These are phyloP conservation scores for Epinephelus fuscoguttatus DNA, from an alignment of 2,113 vertebrate genomes.

Conservation along the genomic window DNA sequence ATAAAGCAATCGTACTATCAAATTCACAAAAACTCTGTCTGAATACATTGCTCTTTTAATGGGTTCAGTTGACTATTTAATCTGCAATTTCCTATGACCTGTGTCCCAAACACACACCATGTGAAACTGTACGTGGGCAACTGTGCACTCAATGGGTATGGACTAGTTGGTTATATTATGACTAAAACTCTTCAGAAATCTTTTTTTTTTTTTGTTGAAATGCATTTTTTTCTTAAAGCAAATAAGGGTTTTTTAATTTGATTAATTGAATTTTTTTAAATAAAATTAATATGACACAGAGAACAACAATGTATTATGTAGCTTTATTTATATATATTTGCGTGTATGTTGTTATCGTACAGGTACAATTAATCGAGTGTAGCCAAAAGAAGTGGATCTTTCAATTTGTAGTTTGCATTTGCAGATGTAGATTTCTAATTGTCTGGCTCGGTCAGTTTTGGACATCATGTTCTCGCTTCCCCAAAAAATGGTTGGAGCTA, in stretches of 20 bases:
- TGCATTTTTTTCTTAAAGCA: neutral
- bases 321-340: neutral
- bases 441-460: constrained; percentile 42
- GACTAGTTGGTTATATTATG: too few relatives aligned
- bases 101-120: too few relatives aligned
- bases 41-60: too few relatives aligned
- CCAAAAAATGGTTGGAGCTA: constrained; percentile 35
- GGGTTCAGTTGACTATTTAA: too few relatives aligned
- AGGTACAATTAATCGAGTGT: constrained; percentile 6
- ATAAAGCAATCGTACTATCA: too few relatives aligned
- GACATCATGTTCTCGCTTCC: constrained; percentile 24
- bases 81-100: too few relatives aligned
- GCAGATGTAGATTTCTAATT: constrained; percentile 23
- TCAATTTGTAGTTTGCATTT: neutral
- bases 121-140: too few relatives aligned
- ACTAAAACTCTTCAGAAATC: neutral
- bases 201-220: neutral
- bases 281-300: neutral
- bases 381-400: constrained; percentile 8
- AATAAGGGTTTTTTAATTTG: neutral
- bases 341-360: neutral
- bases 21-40: too few relatives aligned
- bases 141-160: too few relatives aligned
- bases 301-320: neutral
- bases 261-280: too few relatives aligned